Evolutionary conservation across 2,888 invertebrate genomes (phyloP), one percentile per base, ranked within the genome.

Genomic region (Heteromurus nitidus): DNA sequence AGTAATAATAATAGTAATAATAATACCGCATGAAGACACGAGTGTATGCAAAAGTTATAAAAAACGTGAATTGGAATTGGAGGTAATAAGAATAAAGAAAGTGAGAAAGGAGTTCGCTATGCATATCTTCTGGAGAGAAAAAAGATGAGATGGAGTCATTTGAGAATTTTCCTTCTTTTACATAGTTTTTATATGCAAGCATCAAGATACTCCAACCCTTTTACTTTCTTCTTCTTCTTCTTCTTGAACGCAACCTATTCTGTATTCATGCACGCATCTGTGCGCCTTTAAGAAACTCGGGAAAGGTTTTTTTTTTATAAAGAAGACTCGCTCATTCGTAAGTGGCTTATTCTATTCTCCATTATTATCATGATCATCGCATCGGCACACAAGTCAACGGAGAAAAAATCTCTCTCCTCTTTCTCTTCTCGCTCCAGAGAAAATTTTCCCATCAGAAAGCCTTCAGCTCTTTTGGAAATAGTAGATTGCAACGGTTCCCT

Each of bases 281-380:
- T n/a, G n/a, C n/a, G n/a, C n/a, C n/a, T n/a, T n/a, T n/a, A n/a
- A n/a, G n/a, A n/a, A n/a, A n/a, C n/a, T n/a, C n/a, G n/a, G n/a
- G n/a, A n/a, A n/a, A n/a, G n/a, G n/a, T n/a, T n/a, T n/a, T 9
- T 36, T 13, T 36, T 36, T 36, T 36, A 13, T 5, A 13, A 36
- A 36, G 36, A 36, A 36, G 13, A 36, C 42, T 16, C 16, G 62
- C 9, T 62, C 62, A 22, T 50, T 16, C 13, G 47, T 55, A 79
- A 79, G 77, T 79, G 70, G 77, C 70, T 79, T 79, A 79, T 64
- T 79, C 70, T 64, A 62, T 64, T 77, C 69, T 30, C 69, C 70
- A 70, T 70, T 64, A 76, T 76, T 75, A 76, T 76, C 68, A 68
- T 60, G 47, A 60, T 68, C 60, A 70, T 69, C 28, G 22, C 65